Base-by-base conservation (phyloP, 2,888 invertebrate species). In the Dasypolia templi region DNA sequence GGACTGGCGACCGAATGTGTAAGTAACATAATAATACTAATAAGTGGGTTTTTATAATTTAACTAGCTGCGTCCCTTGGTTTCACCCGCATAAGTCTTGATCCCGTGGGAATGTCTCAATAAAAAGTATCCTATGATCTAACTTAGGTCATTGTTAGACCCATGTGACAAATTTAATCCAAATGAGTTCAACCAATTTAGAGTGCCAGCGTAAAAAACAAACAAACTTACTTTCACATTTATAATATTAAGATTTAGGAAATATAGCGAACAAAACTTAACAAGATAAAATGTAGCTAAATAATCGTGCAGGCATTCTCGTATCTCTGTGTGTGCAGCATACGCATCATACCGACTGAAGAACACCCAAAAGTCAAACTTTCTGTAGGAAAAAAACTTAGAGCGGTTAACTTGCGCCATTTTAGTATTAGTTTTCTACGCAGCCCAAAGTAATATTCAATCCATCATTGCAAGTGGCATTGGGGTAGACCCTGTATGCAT, bases 401-500 rank as follows among this genome's bases (percentile, higher is more conserved):
- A 58, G 32, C 66, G 35, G 53, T 61, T 17, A 70, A 53, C 56
- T 70, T 56, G 29, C 49, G 59, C 70, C 46, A 61, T 82, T 70
- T 71, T 71, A 39, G 59, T 78, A 61, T 64, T 67, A 67, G 66
- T 67, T 78, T 72, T 69, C 44, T 59, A 56, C 55, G 55, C 61
- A 42, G 58, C 55, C 72, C 51, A 58, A 75, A 85, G 71, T 81
- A 81, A 72, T 79, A 75, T 86, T 86, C 87, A 74, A 90, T 91
- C 89, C 86, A 89, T 90, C 88, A 91, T 87, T 89, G 91, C 89
- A 92, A 79, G 87, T 88, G 88, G 89, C 89, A 89, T 89, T 87
- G 86, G 87, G 86, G 81, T 85, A 79, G 84, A 82, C 76, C 67
- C 81, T 87, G 89, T 91, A 92, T 94, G 94, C 92, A 93, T 94